A percentile compares a stretch with the other conserved stretches of the same genome.
phyloP scores from a whole-genome alignment of 2,797 vertebrate species.

The Argyrosomus regius region DNA sequence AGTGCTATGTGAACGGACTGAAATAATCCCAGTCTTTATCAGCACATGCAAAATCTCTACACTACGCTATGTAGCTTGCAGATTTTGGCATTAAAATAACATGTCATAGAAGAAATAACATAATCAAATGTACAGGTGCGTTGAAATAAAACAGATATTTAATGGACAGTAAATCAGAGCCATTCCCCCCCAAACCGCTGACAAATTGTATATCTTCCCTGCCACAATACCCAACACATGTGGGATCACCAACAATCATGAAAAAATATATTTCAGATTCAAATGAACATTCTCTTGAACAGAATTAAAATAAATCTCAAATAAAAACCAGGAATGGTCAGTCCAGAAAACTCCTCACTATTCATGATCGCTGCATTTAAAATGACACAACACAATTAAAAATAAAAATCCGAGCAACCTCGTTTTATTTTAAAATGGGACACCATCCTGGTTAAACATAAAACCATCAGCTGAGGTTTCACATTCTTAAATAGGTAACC shows the following conservation, averaged over 20 bases:
- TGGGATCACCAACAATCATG: slow-evolving; percentile 36
- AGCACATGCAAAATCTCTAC: slow-evolving; percentile 42
- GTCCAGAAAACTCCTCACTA: not conserved
- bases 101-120: slow-evolving; percentile 42
- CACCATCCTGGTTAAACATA: not conserved
- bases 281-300: slow-evolving; percentile 30
- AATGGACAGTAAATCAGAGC: slow-evolving; percentile 1
- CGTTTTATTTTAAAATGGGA: not conserved
- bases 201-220: slow-evolving; percentile 40
- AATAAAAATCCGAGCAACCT: not conserved
- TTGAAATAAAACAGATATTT: slow-evolving; percentile 43
- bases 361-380: not conserved
- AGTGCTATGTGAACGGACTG: slow-evolving; percentile 64
- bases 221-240: slow-evolving; percentile 29
- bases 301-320: slow-evolving; percentile 17
- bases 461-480: not conserved
- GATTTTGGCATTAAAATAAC: slow-evolving; percentile 39
- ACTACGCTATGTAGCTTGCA: not conserved
- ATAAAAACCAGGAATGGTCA: slow-evolving; percentile 28
- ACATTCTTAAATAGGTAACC: slow-evolving; percentile 24
- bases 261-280: slow-evolving; percentile 55
- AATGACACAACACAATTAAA: too few relatives aligned
- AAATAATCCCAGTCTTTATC: slow-evolving; percentile 32
- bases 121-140: slow-evolving; percentile 33
- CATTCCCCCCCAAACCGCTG: not conserved